Conservation (phyloP, 2,113 vertebrate genomes). For the Perca schrenkii region DNA sequence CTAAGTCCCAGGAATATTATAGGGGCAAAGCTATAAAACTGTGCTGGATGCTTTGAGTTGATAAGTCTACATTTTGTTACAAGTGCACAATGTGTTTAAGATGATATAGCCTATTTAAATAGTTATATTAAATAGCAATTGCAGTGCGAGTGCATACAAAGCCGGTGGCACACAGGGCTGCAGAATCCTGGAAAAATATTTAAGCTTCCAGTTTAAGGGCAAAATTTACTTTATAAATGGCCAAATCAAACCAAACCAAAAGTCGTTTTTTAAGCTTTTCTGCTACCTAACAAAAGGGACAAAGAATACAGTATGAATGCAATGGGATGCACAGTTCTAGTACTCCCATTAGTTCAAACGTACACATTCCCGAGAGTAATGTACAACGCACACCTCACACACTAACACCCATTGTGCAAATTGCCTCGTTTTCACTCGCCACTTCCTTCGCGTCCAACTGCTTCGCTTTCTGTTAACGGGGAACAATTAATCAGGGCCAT, state of each 20-base stretch:
- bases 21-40: not conserved
- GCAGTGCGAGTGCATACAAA: no score
- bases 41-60: not conserved
- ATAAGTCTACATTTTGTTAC: no score
- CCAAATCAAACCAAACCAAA: not conserved
- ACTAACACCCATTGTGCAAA: slow-evolving; percentile 61
- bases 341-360: not conserved
- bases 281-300: not conserved
- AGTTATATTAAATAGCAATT: no score
- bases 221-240: not conserved
- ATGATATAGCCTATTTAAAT: no score
- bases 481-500: slow-evolving; percentile 66
- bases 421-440: slow-evolving; percentile 60
- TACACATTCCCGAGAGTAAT: not conserved
- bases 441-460: slow-evolving; percentile 41
- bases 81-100: no score
- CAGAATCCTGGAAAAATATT: no score
- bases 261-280: not conserved
- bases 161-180: no score
- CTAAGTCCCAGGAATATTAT: not conserved
- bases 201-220: not conserved
- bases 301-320: not conserved
- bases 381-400: slow-evolving; percentile 28
- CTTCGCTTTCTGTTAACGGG: slow-evolving; percentile 51
- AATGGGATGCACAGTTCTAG: not conserved